Base-by-base conservation (phyloP, 2,888 invertebrate species). In the Parelbella ahira region DNA sequence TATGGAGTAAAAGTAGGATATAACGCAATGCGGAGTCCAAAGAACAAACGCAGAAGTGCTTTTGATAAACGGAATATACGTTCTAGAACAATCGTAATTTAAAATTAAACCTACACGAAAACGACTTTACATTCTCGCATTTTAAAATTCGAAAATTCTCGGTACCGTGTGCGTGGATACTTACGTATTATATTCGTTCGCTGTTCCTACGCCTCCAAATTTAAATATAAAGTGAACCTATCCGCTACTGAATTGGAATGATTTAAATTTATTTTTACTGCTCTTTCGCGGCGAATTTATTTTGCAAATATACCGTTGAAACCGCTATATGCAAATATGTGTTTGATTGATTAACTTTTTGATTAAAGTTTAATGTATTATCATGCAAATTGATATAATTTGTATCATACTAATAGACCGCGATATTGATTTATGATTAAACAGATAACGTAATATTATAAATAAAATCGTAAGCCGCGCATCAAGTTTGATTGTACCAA, bases 271-370 rank as follows among this genome's bases (percentile, higher is more conserved):
- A 41, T 41, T 41, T 39, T 41, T 33, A 27, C 32, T 18, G 20
- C 32, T 25, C 32, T 39, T 41, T 39, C 25, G 18, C 29, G 15
- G 10, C 10, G 34, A 36, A 36, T 36, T 36, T 25, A 36, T 36
- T 36, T 36, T 11, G 13, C 19, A 25, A 41, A 41, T 23, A 38
- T 20, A 41, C 12, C 32, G 25, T 23, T 24, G 30, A 38, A 39
- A 39, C 30, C 12, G 30, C 38, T 34, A 24, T 10, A 34, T 34
- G 18, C 24, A 24, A 34, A 34, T 18, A 29, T 34, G 33, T 39
- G 39, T 41, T 33, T 41, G 32, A 41, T 33, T 33, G 32, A 41
- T 41, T 41, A 41, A 41, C 32, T 33, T 41, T 41, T 41, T 41
- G 39, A 41, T 41, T 33, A 25, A 24, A 41, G 12, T 33, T 41